Base-by-base conservation (phyloP, 2,113 vertebrate species). In the Gasterosteus aculeatus region DNA sequence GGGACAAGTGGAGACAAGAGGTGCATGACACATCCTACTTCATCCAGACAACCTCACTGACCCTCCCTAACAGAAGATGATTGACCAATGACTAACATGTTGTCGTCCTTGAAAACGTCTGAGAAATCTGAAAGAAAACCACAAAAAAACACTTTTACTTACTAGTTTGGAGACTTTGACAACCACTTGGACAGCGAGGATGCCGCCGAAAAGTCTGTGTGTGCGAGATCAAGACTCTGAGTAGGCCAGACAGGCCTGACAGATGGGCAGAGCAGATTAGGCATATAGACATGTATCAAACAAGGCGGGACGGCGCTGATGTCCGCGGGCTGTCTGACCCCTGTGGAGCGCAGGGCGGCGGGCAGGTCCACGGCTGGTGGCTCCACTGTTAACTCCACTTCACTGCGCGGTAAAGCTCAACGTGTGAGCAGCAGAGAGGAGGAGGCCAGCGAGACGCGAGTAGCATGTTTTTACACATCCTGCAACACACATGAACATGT, bases 221-320 rank as follows among this genome's bases (percentile, higher is more conserved):
- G 22, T 26, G 63, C 3, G 3, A 64, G 88, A 84, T 81, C 69
- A 78, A 85, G 74, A 71, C 58, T 77, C 54, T 88, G 89, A 93
- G 92, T 79, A 77, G 89, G 69, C 88, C 78, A 91, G 92, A 91
- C 91, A 82, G 73, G 59, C 75, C 73, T 76, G 85, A 89, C 93
- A 95, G 93, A 95, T 94, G 94, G 93, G 84, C 86, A 81, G 87
- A 86, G 72, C 74, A 88, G 93, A 93, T 94, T 93, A 94, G 89
- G 78, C 87, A 81, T 85, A 85, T 71, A 88, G 88, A 93, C 87
- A 57, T 80, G 87, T 72, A 91, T 90, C 80, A 82, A 85, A 93
- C 78, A 83, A 87, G 87, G 85, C 81, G 69, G 77, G 86, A 75
- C 88, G 81, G 74, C 74, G 42, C 71, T 78, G 69, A 46, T 69